A percentile compares a stretch with the other conserved stretches of the same genome.
Evolutionary conservation across 2,113 vertebrate genomes (phyloP).

Genomic region (Corythornis madagascariensis): DNA sequence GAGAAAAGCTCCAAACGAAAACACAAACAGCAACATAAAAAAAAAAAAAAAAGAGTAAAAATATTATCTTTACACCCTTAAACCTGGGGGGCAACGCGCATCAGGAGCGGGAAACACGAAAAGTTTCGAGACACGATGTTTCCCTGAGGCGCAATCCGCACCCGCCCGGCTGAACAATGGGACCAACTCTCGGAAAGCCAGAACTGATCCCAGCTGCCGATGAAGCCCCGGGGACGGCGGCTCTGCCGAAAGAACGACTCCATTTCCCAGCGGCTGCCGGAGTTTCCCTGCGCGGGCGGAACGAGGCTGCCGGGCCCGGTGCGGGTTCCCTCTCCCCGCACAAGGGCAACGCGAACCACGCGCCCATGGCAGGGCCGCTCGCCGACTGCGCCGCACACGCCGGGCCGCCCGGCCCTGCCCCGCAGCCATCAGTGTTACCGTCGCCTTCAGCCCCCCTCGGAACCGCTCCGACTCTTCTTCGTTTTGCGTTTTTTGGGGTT

Average conservation of each 20-base stretch:
- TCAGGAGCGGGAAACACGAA: not conserved
- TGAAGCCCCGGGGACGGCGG: not conserved
- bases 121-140: not conserved
- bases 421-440: not conserved
- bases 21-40: no score
- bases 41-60: not conserved
- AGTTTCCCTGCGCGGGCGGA: fast-evolving
- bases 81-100: not conserved
- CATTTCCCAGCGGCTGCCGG: no score
- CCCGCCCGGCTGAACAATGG: not conserved
- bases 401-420: not conserved
- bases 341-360: not conserved
- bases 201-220: fast-evolving
- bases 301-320: fast-evolving
- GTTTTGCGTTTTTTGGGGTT: not conserved
- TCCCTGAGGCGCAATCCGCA: not conserved
- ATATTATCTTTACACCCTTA: not conserved
- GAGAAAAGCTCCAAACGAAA: no score
- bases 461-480: no score
- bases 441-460: no score
- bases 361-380: not conserved
- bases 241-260: fast-evolving
- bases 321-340: not conserved
- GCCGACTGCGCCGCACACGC: not conserved
- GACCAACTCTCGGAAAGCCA: not conserved